phyloP scores from a whole-genome alignment of 1,140 invertebrate species.

The Hylyphantes graminicola region DNA sequence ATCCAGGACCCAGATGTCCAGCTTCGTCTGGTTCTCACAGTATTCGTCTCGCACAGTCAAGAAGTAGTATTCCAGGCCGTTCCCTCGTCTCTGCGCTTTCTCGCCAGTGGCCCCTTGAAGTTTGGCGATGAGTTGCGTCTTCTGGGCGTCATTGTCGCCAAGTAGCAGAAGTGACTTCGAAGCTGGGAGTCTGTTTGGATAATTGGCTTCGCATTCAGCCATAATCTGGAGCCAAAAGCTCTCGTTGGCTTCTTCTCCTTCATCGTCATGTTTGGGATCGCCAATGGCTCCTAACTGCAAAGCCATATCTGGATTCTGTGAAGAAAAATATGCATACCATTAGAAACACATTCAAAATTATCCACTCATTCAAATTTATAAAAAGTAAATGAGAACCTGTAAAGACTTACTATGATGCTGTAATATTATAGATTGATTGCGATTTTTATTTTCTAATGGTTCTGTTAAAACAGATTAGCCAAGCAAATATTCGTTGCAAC shows the following conservation, averaged over 20 bases:
- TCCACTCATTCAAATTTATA: too few relatives aligned
- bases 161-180: conserved; percentile 50
- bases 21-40: conserved; percentile 62
- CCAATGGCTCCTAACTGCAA: background rate
- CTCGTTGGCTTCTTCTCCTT: background rate
- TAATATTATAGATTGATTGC: too few relatives aligned
- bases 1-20: conserved; percentile 77
- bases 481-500: too few relatives aligned
- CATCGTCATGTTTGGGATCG: background rate
- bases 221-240: conserved; percentile 45
- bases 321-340: background rate
- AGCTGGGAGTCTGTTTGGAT: conserved; percentile 13
- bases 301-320: conserved; percentile 9
- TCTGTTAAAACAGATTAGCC: too few relatives aligned
- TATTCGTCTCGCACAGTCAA: conserved; percentile 99
- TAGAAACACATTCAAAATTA: too few relatives aligned
- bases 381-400: too few relatives aligned
- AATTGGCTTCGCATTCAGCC: conserved; percentile 33
- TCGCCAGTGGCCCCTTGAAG: conserved; percentile 81
- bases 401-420: too few relatives aligned
- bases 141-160: conserved; percentile 96
- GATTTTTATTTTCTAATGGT: too few relatives aligned
- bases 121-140: conserved; percentile 93
- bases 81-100: conserved; percentile 86
- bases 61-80: conserved; percentile 97